Conservation (phyloP, 2,888 invertebrate genomes). For the Amblyjoppa proteus region DNA sequence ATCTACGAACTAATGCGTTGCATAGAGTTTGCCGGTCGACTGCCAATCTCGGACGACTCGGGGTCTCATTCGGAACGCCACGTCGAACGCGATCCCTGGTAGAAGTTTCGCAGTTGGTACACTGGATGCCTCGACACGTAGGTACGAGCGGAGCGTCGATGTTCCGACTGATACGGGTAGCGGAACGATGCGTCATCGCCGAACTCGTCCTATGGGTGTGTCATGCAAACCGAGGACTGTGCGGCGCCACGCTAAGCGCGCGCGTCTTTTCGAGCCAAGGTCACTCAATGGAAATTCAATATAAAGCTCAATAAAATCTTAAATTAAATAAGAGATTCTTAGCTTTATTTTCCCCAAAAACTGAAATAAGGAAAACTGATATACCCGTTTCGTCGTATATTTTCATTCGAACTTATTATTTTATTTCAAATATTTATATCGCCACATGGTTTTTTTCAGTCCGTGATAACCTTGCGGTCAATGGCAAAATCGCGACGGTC, state of each 20-base stretch:
- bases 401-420: not conserved
- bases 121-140: constrained; percentile 1
- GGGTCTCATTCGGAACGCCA: not conserved
- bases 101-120: not conserved
- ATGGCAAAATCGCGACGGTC: not conserved
- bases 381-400: not conserved
- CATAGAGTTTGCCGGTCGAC: not conserved
- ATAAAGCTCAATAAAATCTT: too few relatives aligned
- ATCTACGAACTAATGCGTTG: not conserved
- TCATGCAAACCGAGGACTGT: not conserved
- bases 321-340: too few relatives aligned
- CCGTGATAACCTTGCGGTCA: not conserved
- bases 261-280: not conserved
- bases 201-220: constrained; percentile 3
- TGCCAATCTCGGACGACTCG: too few relatives aligned
- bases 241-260: not conserved
- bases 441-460: not conserved
- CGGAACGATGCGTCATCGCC: not conserved
- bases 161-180: not conserved
- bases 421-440: not conserved
- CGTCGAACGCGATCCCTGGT: not conserved
- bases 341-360: too few relatives aligned
- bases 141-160: not conserved
- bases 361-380: too few relatives aligned
- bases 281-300: not conserved